Percentiles rank a stretch among this genome's conserved stretches.
These are phyloP conservation scores for Oceanodroma tethys DNA, from an alignment of 2,113 vertebrate species.

Conservation along the genomic window DNA sequence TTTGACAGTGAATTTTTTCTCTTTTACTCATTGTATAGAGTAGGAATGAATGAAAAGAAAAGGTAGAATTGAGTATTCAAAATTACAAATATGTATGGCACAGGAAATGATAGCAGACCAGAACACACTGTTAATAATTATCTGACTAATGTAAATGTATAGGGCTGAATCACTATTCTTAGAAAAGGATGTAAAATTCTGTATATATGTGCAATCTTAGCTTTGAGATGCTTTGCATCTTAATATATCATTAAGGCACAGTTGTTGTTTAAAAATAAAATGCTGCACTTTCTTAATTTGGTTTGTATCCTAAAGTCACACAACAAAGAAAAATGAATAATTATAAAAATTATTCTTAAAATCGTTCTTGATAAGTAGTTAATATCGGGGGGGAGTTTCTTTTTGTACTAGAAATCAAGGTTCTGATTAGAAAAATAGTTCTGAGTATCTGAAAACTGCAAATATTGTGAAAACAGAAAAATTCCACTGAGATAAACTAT, in stretches of 20 bases:
- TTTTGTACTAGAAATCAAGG: background rate
- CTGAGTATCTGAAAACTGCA: background rate
- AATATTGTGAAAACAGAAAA: background rate
- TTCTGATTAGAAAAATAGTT: background rate
- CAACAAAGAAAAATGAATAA: background rate
- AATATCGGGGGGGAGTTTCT: rapidly evolving
- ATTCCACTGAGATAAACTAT: background rate
- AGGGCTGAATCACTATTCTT: background rate
- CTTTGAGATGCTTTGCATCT: background rate
- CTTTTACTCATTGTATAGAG: background rate
- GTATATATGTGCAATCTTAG: background rate
- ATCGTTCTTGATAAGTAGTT: background rate
- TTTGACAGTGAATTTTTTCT: background rate
- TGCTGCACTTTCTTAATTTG: background rate
- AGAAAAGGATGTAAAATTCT: background rate
- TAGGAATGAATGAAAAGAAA: background rate
- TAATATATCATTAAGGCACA: background rate
- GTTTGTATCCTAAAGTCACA: background rate
- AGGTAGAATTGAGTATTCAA: background rate
- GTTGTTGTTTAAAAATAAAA: background rate
- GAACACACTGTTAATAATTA: background rate
- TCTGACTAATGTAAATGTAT: background rate
- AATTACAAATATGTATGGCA: background rate
- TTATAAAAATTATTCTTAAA: background rate
- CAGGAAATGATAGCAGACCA: background rate